Conservation (phyloP, 2,888 invertebrate genomes). For the Aplocera efformata region DNA sequence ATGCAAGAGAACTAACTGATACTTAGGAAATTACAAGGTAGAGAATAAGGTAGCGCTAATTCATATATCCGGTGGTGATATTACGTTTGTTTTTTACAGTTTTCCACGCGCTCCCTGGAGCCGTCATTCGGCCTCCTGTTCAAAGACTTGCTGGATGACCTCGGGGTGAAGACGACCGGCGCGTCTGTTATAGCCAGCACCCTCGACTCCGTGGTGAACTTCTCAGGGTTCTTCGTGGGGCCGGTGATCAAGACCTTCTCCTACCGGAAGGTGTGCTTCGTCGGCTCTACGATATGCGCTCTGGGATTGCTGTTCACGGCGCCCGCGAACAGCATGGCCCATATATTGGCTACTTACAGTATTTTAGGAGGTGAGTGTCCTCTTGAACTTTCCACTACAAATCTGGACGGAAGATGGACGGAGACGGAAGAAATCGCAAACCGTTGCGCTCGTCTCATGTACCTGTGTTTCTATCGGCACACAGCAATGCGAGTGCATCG, state of each 20-base stretch:
- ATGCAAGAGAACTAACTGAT: no score
- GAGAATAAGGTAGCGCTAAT: no score
- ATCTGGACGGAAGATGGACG: no score
- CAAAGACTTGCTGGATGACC: slow-evolving; percentile 84
- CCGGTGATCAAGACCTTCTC: slow-evolving; percentile 88
- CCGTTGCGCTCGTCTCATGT: no score
- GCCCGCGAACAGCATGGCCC: slow-evolving; percentile 85
- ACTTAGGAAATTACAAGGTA: no score
- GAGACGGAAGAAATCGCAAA: no score
- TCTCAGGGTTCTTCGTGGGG: slow-evolving; percentile 88
- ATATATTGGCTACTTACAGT: slow-evolving; percentile 86
- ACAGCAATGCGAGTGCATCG: no score
- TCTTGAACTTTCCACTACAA: no score
- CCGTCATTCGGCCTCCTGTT: slow-evolving; percentile 91
- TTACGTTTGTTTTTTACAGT: slow-evolving; percentile 69
- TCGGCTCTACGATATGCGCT: slow-evolving; percentile 84
- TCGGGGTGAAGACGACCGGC: slow-evolving; percentile 87
- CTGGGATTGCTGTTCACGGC: slow-evolving; percentile 84
- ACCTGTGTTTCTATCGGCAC: no score
- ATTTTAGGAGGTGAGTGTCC: slow-evolving; percentile 85
- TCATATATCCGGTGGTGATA: no score
- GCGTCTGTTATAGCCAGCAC: slow-evolving; percentile 88
- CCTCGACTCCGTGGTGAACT: slow-evolving; percentile 88
- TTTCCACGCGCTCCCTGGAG: slow-evolving; percentile 89
- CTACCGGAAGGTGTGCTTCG: slow-evolving; percentile 85